Conservation (phyloP, 2,888 invertebrate species). For the Cheilosia scutellata region DNA sequence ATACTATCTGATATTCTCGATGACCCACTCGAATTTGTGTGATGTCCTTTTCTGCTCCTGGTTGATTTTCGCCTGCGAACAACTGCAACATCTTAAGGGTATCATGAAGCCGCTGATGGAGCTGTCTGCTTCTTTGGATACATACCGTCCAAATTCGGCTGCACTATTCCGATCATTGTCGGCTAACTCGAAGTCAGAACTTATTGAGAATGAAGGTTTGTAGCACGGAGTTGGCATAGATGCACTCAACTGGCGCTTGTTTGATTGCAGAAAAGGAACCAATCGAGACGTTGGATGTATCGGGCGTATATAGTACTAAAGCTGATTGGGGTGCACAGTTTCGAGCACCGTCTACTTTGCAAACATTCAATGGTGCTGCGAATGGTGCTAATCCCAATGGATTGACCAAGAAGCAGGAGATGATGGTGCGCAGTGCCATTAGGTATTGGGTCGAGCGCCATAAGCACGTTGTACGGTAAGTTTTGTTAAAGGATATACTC, state of each 20-base stretch:
- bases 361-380: constrained; percentile 85
- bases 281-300: constrained; percentile 87
- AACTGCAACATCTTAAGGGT: constrained; percentile 92
- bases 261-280: constrained; percentile 84
- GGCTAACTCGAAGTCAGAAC: constrained; percentile 84
- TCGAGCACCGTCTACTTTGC: constrained; percentile 88
- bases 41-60: constrained; percentile 94
- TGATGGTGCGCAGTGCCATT: constrained; percentile 93
- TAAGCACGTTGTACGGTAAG: constrained; percentile 93
- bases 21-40: constrained; percentile 87
- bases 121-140: constrained; percentile 92
- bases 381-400: constrained; percentile 89
- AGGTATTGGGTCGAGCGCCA: constrained; percentile 96
- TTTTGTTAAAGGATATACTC: not conserved
- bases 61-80: constrained; percentile 94
- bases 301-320: constrained; percentile 91
- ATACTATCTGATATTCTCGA: constrained; percentile 88
- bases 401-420: constrained; percentile 92
- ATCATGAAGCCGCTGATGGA: constrained; percentile 95
- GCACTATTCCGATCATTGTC: constrained; percentile 87
- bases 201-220: constrained; percentile 83
- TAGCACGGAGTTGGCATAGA: not conserved
- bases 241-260: not conserved
- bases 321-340: constrained; percentile 91
- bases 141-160: constrained; percentile 89